A percentile compares a stretch with the other conserved stretches of the same genome.
phyloP scores from a whole-genome alignment of 2,113 vertebrate genomes.

The Alosa alosa region DNA sequence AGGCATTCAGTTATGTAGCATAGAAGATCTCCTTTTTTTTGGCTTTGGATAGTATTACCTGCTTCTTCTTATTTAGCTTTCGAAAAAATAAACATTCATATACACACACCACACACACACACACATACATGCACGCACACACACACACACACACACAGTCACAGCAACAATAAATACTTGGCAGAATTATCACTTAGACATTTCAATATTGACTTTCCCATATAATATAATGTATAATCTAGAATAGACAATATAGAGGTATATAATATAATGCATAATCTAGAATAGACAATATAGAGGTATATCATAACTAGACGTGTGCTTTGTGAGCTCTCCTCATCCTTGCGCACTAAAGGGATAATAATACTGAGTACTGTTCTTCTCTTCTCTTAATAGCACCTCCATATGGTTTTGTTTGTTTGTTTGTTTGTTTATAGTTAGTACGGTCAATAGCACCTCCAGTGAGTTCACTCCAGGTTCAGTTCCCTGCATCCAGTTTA shows the following conservation, averaged over 20 bases:
- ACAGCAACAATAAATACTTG: constrained; percentile 59
- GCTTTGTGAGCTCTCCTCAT: background rate
- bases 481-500: background rate
- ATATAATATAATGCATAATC: background rate
- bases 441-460: background rate
- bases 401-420: background rate
- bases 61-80: constrained; percentile 1
- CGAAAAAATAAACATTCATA: background rate
- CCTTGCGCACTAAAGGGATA: background rate
- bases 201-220: background rate
- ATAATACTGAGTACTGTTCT: background rate
- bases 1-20: constrained; percentile 56
- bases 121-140: constrained; percentile 24
- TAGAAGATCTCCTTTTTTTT: background rate
- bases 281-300: background rate
- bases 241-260: background rate
- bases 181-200: constrained; percentile 42
- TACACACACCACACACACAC: constrained; percentile 34
- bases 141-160: constrained; percentile 56
- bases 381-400: background rate
- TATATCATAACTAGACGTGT: constrained; percentile 1
- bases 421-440: background rate
- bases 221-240: background rate
- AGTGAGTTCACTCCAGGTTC: background rate
- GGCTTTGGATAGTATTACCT: constrained; percentile 45